Percentiles rank a stretch among this genome's conserved stretches.
Conservation (phyloP, 2,888 invertebrate species). For the Mantis religiosa region DNA sequence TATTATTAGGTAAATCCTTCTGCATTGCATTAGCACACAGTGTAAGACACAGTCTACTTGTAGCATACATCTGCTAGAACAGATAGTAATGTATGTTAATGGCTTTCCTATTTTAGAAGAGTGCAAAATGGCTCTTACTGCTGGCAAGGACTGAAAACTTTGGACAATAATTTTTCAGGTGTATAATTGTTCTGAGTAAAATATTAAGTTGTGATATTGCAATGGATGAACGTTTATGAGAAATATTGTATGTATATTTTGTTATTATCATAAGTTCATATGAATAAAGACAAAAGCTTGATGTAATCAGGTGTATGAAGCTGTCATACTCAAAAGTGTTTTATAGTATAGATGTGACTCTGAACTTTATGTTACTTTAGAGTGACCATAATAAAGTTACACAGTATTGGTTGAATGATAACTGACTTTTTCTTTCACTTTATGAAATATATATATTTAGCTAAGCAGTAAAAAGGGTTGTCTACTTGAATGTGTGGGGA, state of each 20-base stretch:
- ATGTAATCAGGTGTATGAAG: not conserved
- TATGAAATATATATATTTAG: no score
- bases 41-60: no score
- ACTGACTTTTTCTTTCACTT: no score
- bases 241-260: not conserved
- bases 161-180: not conserved
- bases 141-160: not conserved
- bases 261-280: not conserved
- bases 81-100: not conserved
- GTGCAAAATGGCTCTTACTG: not conserved
- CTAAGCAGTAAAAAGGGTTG: no score
- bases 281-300: not conserved
- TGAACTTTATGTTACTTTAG: not conserved
- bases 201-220: not conserved
- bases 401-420: not conserved
- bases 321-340: not conserved
- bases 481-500: no score
- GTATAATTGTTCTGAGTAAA: not conserved
- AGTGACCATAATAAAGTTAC: not conserved
- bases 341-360: not conserved
- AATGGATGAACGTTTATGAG: not conserved
- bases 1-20: no score
- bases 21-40: no score
- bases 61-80: not conserved
- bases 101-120: not conserved